Evolutionary conservation across 2,888 invertebrate species (phyloP), one percentile per base, ranked within the genome.

Genomic region (Cryptus viduatorius): DNA sequence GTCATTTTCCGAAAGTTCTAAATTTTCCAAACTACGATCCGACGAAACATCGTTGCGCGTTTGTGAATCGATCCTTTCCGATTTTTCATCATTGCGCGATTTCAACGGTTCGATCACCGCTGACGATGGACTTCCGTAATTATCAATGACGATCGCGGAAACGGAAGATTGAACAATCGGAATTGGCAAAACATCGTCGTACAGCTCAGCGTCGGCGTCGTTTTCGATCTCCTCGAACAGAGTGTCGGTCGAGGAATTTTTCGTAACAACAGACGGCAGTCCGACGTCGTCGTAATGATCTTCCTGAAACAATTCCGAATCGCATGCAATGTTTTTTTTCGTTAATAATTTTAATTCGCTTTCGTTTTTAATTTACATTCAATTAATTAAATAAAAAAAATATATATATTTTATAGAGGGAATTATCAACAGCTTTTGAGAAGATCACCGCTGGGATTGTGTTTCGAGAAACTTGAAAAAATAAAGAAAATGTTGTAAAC

Each of bases 181-280:
- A 77, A 50, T 67, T 0, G 88, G 84, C 78, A 88, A 72, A 4
- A 92, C 91, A 68, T 92, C 92, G 77, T 92, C 92, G 73, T 87
- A 87, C 69, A 86, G 48, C 37, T 81, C 81, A 10, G 86, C 86
- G 0, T 90, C 89, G 8, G 87, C 87, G 0, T 68, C 79, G n/a
- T 79, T 69, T 42, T 84, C 76, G 68, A 86, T 78, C 50, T 77
- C 65, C 4, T 82, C 50, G 12, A 59, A 5, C 4, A 61, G 8
- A 0, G 71, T 65, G 16, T 42, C 56, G 24, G 69, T 50, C 48
- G 75, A 75, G 19, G 56, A 31, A 53, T 61, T 59, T 59, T 24
- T 76, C 46, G 29, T 64, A 42, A 10, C 10, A 64, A 65, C 42
- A 0, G 86, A 79, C 0, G 84, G 86, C 29, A 79, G 69, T 7